Evolutionary conservation across 2,113 vertebrate species (phyloP), one percentile per base, ranked within the genome.

Genomic region (Carassius gibelio): DNA sequence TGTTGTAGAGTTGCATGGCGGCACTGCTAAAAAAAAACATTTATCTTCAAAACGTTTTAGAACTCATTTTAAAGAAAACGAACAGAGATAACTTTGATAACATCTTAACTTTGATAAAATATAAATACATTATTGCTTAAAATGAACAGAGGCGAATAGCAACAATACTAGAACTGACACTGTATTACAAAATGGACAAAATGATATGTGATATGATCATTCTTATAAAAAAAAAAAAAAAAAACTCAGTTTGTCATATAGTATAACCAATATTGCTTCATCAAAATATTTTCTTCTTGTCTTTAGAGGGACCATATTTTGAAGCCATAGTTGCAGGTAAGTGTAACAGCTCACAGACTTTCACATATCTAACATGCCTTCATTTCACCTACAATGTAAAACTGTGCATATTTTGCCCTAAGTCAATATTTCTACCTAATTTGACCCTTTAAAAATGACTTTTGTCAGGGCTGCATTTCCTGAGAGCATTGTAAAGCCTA

Each of bases 251-350:
- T 78, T 36, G 26, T 6, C 52, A 59, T 30, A 30, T 30, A 30
- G 30, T 17, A 30, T 42, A 11, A 30, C 30, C 7, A 5, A 21
- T 19, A 36, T 68, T 55, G 2, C n/a, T 66, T 81, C 21, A 66
- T 26, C 8, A 45, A 6, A 81, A 23, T 71, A 15, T 83, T 38
- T 82, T 36, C 14, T 75, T 48, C 52, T 45, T 21, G 7, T 71
- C 57, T 61, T 30, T 52, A 90, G 89, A 55, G 21, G 23, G 78
- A n/a, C 30, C 36, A 59, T 87, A 87, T 72, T 89, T 88, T 83
- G 83, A 86, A 17, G 76, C 82, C 45, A 88, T 92, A 34, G 74
- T 88, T 30, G 91, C 85, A 86, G 89, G 90, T 92, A 78, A 88
- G 88, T 88, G 45, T 85, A 34, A 48, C 10, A 61, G 17, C 61